Conservation (phyloP, 2,888 invertebrate genomes). For the Protophormia terraenovae region DNA sequence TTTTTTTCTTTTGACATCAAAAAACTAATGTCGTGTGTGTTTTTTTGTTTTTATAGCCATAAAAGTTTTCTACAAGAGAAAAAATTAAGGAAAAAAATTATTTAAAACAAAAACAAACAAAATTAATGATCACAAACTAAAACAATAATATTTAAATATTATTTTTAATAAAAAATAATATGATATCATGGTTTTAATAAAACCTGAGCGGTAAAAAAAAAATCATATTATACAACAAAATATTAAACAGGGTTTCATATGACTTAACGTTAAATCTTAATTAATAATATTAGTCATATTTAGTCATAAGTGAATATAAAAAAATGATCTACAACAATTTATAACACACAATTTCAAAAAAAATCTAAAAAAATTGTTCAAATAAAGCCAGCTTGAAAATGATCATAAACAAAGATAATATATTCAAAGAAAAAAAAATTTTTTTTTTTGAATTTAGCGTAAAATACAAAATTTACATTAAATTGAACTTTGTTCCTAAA, state of each 20-base stretch:
- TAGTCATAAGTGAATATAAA: not conserved
- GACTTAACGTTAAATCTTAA: constrained; percentile 56
- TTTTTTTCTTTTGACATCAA: constrained; percentile 42
- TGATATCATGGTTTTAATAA: constrained; percentile 49
- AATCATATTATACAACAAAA: not conserved
- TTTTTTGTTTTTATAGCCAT: constrained; percentile 53
- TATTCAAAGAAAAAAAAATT: not conserved
- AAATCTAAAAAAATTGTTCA: not conserved
- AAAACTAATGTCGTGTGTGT: constrained; percentile 47
- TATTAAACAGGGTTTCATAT: constrained; percentile 55
- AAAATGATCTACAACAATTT: not conserved
- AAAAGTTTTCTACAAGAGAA: constrained; percentile 28
- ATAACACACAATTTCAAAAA: not conserved
- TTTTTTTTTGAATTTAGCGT: constrained; percentile 11
- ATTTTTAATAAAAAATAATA: constrained; percentile 9
- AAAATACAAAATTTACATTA: constrained; percentile 33
- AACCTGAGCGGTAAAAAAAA: constrained; percentile 44
- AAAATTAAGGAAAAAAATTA: not conserved
- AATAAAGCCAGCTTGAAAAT: not conserved
- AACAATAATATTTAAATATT: not conserved
- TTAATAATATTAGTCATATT: constrained; percentile 58
- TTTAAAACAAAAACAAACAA: constrained; percentile 38
- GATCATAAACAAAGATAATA: constrained; percentile 7
- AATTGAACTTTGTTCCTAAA: constrained; percentile 65
- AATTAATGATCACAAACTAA: constrained; percentile 38